Base-by-base conservation (phyloP, 2,797 vertebrate genomes). In the Ateles fusciceps region DNA sequence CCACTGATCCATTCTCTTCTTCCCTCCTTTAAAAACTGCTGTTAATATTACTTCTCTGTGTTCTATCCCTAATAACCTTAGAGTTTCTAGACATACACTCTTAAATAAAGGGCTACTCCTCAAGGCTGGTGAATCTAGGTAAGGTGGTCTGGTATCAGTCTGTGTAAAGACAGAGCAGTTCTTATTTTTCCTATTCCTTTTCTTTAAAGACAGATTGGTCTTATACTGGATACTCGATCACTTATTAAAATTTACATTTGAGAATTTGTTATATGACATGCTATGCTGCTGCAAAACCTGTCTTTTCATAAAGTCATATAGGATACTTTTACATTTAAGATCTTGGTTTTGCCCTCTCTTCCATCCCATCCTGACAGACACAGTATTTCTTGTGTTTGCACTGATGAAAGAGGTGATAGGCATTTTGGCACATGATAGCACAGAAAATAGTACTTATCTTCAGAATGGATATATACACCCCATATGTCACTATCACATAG, bases 381-480 rank as follows among this genome's bases (percentile, higher is more conserved):
- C 36, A 89, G 24, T 28, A 75, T 46, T n/a, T n/a, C 30, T 91
- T 52, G 48, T 8, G n/a, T 85, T 94, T 72, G 81, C 22, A 55
- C 22, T 5, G 22, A 64, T 78, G 19, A 80, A 92, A 88, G 89
- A 91, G n/a, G 85, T 59, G 30, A 91, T 14, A 19, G 93, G 21
- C 44, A 68, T 91, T 94, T 78, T 86, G 83, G 90, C 83, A 91
- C 22, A 55, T 50, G 78, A 28, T 36, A 19, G 68, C 68, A 24
- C 0, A 22, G 92, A 90, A 97, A 88, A 55, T 57, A 90, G 33
- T 11, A 89, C 42, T 95, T 75, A 48, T 87, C 68, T 55, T 74
- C 30, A 52, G 83, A 89, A 81, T n/a, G 71, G 89, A 75, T 85
- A 89, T 39, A 72, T 36, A 96, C 95, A 89, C 86, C 5, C 1